Base-by-base conservation (phyloP, 2,888 invertebrate genomes). In the Rhagonycha fulva region DNA sequence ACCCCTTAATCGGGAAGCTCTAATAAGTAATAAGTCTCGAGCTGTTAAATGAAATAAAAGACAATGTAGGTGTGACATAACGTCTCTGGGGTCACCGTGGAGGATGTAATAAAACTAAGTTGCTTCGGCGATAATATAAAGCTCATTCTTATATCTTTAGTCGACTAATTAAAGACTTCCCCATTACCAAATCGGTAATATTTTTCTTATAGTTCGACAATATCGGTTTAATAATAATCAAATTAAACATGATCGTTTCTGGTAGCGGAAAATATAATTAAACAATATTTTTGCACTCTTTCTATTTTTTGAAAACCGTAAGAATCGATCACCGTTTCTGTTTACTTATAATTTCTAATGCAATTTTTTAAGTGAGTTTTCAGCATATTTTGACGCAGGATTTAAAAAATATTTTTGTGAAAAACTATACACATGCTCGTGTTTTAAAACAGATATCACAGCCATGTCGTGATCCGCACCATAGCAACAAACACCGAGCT, bases 31-130 rank as follows among this genome's bases (percentile, higher is more conserved):
- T 66, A 76, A 78, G 81, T 76, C 82, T 81, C 77, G 80, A 81
- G 79, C 79, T 77, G 81, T 81, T 80, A 80, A 80, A 81, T 80
- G 81, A 83, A 82, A 83, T 82, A 81, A 83, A 82, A 83, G 80
- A 81, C 81, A 72, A 71, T 79, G 80, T 80, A 82, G 83, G 82
- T 81, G 81, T 81, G 83, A 80, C 81, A 77, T 80, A 77, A 79
- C 80, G 78, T 82, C 82, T 78, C 81, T 74, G 78, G 81, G 72
- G 77, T 63, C 30, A 76, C 67, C 67, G 74, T 66, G 77, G 76
- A 79, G 77, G 78, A 79, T 72, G 72, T 76, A 80, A 83, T 83
- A 83, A 83, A 82, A 81, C 82, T 82, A 79, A 81, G 76, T 79
- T 79, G 80, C 81, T 81, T 79, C 67, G 75, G 78, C 78, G 79